A percentile compares a stretch with the other conserved stretches of the same genome.
phyloP scores from a whole-genome alignment of 2,888 invertebrate species.

The Exephanes ischioxanthus region DNA sequence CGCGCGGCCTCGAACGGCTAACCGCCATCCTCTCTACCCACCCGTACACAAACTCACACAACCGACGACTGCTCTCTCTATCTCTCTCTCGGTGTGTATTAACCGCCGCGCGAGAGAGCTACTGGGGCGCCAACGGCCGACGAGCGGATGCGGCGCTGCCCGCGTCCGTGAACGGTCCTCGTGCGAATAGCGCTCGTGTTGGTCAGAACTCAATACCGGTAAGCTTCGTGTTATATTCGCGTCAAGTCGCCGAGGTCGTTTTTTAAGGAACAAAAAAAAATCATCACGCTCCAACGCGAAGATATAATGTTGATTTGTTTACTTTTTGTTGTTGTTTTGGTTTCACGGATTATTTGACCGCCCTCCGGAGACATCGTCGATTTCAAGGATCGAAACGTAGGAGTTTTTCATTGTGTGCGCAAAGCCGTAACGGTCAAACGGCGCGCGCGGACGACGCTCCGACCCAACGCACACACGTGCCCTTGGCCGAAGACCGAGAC shows the following conservation, averaged over 20 bases:
- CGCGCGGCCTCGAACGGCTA: constrained; percentile 26
- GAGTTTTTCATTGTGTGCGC: constrained; percentile 11
- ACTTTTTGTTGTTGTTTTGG: background rate
- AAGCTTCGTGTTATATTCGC: background rate
- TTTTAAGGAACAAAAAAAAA: background rate
- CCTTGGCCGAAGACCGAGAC: constrained; percentile 36
- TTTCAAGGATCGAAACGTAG: background rate
- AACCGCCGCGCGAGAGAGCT: background rate
- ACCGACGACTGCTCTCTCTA: background rate
- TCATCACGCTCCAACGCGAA: too few relatives aligned
- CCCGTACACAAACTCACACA: background rate
- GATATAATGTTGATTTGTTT: background rate
- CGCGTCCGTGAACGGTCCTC: background rate
- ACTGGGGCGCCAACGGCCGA: background rate
- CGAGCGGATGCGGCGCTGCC: background rate
- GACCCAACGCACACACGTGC: constrained; percentile 39
- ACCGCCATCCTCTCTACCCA: background rate
- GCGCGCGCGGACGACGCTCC: constrained; percentile 14
- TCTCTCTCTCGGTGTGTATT: background rate
- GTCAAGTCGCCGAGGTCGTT: background rate
- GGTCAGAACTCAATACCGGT: background rate
- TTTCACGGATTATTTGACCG: background rate
- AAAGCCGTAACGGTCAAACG: constrained; percentile 29
- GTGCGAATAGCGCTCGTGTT: background rate
- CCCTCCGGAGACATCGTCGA: background rate